A percentile compares a stretch with the other conserved stretches of the same genome.
Conservation (phyloP, 2,113 vertebrate genomes). For the Delphinus delphis region DNA sequence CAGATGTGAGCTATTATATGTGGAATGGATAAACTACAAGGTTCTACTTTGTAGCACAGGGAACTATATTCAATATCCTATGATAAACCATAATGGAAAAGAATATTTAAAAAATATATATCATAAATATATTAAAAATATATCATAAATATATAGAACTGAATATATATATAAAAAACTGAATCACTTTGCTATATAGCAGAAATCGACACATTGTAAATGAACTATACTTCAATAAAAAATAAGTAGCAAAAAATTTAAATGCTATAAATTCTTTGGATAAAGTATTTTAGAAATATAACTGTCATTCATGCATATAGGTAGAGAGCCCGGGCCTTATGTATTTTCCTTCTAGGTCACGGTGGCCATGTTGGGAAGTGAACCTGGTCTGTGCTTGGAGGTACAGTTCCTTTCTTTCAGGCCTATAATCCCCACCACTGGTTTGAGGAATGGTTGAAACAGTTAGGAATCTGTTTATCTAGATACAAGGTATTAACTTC, state of each 20-base stretch:
- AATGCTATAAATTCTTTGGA: conserved; percentile 18
- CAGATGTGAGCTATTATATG: too few relatives aligned
- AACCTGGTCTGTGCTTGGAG: neutral
- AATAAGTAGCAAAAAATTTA: neutral
- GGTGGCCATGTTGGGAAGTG: neutral
- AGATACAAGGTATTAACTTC: neutral
- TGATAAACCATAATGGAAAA: neutral
- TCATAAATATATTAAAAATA: neutral
- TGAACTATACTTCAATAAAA: neutral
- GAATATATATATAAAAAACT: neutral
- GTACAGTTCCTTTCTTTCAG: neutral
- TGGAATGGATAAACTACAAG: too few relatives aligned
- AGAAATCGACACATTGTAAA: neutral
- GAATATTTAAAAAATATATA: neutral
- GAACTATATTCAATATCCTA: neutral
- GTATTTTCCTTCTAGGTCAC: neutral
- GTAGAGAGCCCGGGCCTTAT: neutral
- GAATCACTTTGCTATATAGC: neutral
- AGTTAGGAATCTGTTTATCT: conserved; percentile 2
- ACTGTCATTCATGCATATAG: neutral
- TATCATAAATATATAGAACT: neutral
- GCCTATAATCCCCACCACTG: neutral
- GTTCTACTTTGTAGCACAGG: too few relatives aligned
- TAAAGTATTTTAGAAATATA: conserved; percentile 28
- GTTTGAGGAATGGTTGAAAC: neutral